Evolutionary conservation across 2,888 invertebrate genomes (phyloP).

Genomic region (Meiosimyza platycephala): DNA sequence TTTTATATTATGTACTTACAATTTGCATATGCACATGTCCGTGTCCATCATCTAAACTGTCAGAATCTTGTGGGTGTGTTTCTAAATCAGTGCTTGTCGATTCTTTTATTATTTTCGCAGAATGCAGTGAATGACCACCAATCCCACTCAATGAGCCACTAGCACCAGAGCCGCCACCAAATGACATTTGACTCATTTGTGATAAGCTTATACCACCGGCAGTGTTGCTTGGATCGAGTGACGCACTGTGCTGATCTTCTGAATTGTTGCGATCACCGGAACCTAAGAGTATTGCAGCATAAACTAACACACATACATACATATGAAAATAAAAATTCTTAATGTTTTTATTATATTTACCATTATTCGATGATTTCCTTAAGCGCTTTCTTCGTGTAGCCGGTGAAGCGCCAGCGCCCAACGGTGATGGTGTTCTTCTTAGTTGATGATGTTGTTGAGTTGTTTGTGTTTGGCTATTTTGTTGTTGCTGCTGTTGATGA

Average conservation of each 20-base stretch:
- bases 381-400: conserved; percentile 74
- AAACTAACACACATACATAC: neutral
- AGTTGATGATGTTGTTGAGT: conserved; percentile 73
- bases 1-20: conserved; percentile 52
- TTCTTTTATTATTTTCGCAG: conserved; percentile 66
- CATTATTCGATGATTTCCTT: conserved; percentile 75
- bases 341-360: conserved; percentile 54
- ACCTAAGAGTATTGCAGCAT: conserved; percentile 52
- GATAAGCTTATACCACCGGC: conserved; percentile 67
- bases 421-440: conserved; percentile 68
- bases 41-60: conserved; percentile 69
- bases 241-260: conserved; percentile 67
- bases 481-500: conserved; percentile 74
- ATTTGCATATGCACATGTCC: conserved; percentile 69
- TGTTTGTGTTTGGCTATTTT: conserved; percentile 71
- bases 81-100: conserved; percentile 68
- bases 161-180: conserved; percentile 65
- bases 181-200: conserved; percentile 69
- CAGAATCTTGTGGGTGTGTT: conserved; percentile 69
- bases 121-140: conserved; percentile 63
- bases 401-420: conserved; percentile 73
- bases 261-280: conserved; percentile 70
- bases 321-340: neutral
- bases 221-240: conserved; percentile 58
- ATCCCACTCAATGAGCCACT: conserved; percentile 57